These are phyloP conservation scores for Trematomus bernacchii DNA, from an alignment of 2,797 vertebrate genomes.

Conservation along the genomic window DNA sequence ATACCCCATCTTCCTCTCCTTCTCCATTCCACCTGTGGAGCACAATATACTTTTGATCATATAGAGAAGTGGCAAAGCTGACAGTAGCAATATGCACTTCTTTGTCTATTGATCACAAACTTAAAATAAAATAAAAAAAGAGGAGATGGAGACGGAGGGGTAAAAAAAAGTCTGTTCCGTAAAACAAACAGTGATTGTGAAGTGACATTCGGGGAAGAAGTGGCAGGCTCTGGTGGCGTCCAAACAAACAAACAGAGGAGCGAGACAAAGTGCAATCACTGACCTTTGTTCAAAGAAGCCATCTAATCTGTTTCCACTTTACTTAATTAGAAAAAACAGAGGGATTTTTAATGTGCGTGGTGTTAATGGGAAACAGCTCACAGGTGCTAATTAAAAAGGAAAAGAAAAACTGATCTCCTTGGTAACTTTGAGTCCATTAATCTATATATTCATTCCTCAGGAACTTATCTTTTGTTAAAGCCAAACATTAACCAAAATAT, in stretches of 20 bases:
- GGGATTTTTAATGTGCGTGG: slow-evolving; percentile 84
- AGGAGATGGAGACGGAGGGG: slow-evolving; percentile 51
- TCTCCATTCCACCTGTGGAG: slow-evolving; percentile 56
- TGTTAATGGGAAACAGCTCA: slow-evolving; percentile 88
- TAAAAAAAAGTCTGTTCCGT: slow-evolving; percentile 62
- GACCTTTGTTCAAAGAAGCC: slow-evolving; percentile 89
- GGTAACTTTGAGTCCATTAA: slow-evolving; percentile 79
- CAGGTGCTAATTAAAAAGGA: slow-evolving; percentile 88
- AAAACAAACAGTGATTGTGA: slow-evolving; percentile 75
- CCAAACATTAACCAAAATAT: not conserved
- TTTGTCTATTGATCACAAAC: slow-evolving; percentile 66
- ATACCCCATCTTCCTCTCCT: slow-evolving; percentile 36
- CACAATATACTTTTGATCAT: slow-evolving; percentile 25
- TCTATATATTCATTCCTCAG: slow-evolving; percentile 72
- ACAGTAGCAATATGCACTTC: slow-evolving; percentile 35
- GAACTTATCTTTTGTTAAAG: slow-evolving; percentile 50
- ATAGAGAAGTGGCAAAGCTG: slow-evolving; percentile 28
- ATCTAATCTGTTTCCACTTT: slow-evolving; percentile 90
- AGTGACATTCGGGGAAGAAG: slow-evolving; percentile 73
- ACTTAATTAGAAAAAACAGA: slow-evolving; percentile 88
- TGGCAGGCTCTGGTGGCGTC: slow-evolving; percentile 65
- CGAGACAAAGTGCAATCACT: slow-evolving; percentile 80
- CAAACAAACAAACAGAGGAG: slow-evolving; percentile 82
- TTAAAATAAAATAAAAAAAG: slow-evolving; percentile 15
- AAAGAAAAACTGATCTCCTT: slow-evolving; percentile 69